Evolutionary conservation across 2,113 vertebrate genomes (phyloP).

Genomic region (Sorex fumeus): DNA sequence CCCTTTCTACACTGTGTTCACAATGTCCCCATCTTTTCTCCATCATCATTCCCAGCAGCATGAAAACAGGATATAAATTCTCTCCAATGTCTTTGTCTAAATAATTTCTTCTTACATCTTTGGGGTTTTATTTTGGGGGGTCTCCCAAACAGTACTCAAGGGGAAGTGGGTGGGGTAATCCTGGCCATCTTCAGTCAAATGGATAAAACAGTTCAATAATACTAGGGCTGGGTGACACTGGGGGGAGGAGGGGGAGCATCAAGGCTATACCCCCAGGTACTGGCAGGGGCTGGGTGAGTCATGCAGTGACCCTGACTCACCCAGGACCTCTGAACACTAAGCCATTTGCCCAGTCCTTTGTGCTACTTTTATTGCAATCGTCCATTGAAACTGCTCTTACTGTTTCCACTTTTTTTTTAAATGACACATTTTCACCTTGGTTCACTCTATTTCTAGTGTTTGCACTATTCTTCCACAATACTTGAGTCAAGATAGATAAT

Average conservation of each 20-base stretch:
- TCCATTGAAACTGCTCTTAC: conserved; percentile 30
- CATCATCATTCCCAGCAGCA: neutral
- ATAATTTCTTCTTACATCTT: neutral
- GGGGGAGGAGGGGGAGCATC: no score
- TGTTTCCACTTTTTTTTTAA: conserved; percentile 18
- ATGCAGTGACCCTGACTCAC: no score
- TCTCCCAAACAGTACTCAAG: no score
- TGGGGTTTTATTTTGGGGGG: no score
- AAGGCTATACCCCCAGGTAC: no score
- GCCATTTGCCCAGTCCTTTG: no score
- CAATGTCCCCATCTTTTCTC: conserved; percentile 12
- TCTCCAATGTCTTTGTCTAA: conserved; percentile 17
- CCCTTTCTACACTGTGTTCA: neutral
- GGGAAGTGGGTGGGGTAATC: no score
- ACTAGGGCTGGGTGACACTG: no score
- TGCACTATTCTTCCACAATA: neutral
- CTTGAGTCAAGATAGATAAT: neutral
- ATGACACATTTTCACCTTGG: conserved; percentile 38
- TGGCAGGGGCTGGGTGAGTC: no score
- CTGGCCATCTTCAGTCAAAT: no score
- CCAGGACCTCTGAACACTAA: no score
- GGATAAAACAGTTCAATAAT: no score
- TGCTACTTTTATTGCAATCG: neutral
- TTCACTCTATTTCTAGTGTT: neutral
- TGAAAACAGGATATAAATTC: conserved; percentile 8